Base-by-base conservation (phyloP, 35 echinoderm and acorn worm species). In the Anneissia japonica region DNA sequence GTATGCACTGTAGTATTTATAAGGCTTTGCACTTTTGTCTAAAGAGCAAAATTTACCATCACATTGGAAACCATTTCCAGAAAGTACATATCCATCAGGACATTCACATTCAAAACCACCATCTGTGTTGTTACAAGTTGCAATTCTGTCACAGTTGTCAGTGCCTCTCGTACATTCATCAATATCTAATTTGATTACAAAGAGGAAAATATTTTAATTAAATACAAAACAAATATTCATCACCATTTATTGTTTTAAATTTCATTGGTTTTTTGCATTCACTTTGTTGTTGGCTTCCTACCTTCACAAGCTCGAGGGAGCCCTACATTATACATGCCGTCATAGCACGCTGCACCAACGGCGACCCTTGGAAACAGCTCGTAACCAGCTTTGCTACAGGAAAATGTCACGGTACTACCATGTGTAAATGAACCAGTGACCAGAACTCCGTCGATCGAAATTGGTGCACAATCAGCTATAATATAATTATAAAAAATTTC, bases 31-130 rank as follows among this genome's bases (percentile, higher is more conserved):
- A n/a, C n/a, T n/a, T n/a, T n/a, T n/a, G n/a, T n/a, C n/a, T n/a
- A n/a, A n/a, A n/a, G n/a, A n/a, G n/a, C n/a, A n/a, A 45, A 7
- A 64, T 64, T 64, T 64, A 64, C 51, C 51, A 64, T 64, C 51
- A 64, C 51, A 64, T 64, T 6, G 5, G 11, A 64, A 64, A 2
- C 51, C 51, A 23, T 64, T 23, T 9, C 1, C 78, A 35, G 32
- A 82, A 13, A 46, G 30, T 0, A 72, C 28, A 45, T 80, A 88
- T 14, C 87, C 87, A 74, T 21, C 34, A 35, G 76, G 76, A 43
- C 87, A 88, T 19, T 80, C 87, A 82, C 77, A 88, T 16, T 29
- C 2, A 36, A 56, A 88, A 14, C 76, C 64, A 12, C 87, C 87
- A 6, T 32, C 21, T 3, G 32, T 73, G 43, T 88, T 76, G 35